These are phyloP conservation scores for Tenualosa ilisha DNA, from an alignment of 2,797 vertebrate genomes.

Conservation along the genomic window DNA sequence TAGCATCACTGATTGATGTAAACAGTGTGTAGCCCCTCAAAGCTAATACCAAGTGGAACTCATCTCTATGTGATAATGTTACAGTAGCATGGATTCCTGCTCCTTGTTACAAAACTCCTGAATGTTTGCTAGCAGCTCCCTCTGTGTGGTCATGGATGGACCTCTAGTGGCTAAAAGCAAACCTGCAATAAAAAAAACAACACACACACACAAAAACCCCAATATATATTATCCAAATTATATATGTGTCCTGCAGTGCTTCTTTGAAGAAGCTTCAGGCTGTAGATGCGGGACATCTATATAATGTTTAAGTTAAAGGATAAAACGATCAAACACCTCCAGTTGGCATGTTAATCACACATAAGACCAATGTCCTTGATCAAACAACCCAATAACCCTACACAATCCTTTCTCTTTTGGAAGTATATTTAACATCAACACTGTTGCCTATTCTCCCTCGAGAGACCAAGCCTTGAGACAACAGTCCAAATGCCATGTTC, in stretches of 20 bases:
- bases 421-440: not conserved
- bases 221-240: too few species aligned
- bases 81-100: not conserved
- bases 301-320: not conserved
- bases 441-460: not conserved
- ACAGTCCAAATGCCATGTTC: not conserved
- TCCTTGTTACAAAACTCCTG: not conserved
- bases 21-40: not conserved
- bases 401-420: not conserved
- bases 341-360: not conserved
- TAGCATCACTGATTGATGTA: not conserved
- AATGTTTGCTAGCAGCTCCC: not conserved
- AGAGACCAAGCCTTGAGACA: not conserved
- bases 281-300: too few species aligned
- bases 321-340: not conserved
- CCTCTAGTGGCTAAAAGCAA: conserved; percentile 4
- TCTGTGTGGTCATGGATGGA: not conserved
- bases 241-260: not conserved
- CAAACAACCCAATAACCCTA: not conserved
- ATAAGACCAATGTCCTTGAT: not conserved
- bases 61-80: not conserved
- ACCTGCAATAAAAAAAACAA: not conserved
- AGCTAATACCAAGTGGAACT: not conserved
- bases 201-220: too few species aligned
- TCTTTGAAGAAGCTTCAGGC: not conserved